A percentile compares a stretch with the other conserved stretches of the same genome.
These are phyloP conservation scores for Irena cyanogastra DNA, from an alignment of 2,113 vertebrate genomes.

Conservation along the genomic window DNA sequence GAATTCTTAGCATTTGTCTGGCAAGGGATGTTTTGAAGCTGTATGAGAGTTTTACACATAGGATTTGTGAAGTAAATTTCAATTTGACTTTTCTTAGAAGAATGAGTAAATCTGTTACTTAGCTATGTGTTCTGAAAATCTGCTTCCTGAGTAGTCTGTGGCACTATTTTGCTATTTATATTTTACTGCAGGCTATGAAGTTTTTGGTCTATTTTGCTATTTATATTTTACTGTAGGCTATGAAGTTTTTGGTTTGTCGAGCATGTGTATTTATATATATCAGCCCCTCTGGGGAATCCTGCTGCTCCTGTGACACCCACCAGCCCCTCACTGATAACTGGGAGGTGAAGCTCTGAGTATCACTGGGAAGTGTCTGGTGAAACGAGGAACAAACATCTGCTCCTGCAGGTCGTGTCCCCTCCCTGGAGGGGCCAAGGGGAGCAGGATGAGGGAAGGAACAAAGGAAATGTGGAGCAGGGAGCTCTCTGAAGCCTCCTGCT, in stretches of 20 bases:
- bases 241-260: neutral
- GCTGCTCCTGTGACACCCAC: neutral
- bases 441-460: neutral
- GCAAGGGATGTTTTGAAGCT: neutral
- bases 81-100: neutral
- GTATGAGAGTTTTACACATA: accelerated
- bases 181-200: neutral
- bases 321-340: neutral
- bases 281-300: neutral
- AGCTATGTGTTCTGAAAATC: neutral
- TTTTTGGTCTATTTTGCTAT: neutral
- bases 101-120: neutral
- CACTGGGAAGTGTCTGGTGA: neutral
- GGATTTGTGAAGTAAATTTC: neutral
- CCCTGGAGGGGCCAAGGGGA: neutral
- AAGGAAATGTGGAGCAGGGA: slow-evolving; percentile 11
- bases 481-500: neutral
- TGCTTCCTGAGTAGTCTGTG: neutral
- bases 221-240: neutral
- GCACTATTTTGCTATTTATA: neutral
- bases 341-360: neutral
- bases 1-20: neutral
- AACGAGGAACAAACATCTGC: slow-evolving; percentile 21
- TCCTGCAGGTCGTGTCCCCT: slow-evolving; percentile 28
- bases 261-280: neutral